Evolutionary conservation across 37 sponge, comb jelly and placozoan species (phyloP).

Genomic region (Spongia lamella): DNA sequence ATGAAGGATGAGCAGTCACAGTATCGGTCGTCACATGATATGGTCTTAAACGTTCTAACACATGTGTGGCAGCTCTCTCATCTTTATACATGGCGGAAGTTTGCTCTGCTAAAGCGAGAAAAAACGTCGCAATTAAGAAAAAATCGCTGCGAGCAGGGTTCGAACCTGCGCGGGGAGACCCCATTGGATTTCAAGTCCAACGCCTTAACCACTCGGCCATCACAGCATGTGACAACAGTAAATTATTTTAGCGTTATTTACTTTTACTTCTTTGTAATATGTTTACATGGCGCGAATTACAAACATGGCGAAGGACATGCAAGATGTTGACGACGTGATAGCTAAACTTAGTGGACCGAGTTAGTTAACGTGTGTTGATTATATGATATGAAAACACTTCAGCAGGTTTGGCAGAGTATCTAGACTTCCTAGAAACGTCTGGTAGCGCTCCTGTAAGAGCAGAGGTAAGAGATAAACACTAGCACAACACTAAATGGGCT

Average conservation of each 20-base stretch:
- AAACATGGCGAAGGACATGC: no score
- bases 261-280: no score
- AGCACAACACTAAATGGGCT: not conserved
- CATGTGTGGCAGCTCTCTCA: no score
- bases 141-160: constrained; percentile 99
- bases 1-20: no score
- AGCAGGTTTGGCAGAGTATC: constrained; percentile 49
- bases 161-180: constrained; percentile 99
- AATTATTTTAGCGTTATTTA: no score
- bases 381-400: not conserved
- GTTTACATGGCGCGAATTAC: no score
- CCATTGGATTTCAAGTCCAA: constrained; percentile 99
- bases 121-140: constrained; percentile 63
- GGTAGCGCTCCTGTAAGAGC: constrained; percentile 2
- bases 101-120: constrained; percentile 12
- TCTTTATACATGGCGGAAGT: no score
- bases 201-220: constrained; percentile 99
- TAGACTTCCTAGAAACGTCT: constrained; percentile 72
- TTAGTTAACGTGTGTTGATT: not conserved
- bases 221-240: constrained; percentile 64
- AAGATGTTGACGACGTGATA: no score
- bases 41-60: no score
- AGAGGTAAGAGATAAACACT: constrained; percentile 20
- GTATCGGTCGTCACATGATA: no score
- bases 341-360: no score